Evolutionary conservation across 92 coral and sea anemone genomes (phyloP), one percentile per base, ranked within the genome.

Genomic region (Chrysogorgia sp.): DNA sequence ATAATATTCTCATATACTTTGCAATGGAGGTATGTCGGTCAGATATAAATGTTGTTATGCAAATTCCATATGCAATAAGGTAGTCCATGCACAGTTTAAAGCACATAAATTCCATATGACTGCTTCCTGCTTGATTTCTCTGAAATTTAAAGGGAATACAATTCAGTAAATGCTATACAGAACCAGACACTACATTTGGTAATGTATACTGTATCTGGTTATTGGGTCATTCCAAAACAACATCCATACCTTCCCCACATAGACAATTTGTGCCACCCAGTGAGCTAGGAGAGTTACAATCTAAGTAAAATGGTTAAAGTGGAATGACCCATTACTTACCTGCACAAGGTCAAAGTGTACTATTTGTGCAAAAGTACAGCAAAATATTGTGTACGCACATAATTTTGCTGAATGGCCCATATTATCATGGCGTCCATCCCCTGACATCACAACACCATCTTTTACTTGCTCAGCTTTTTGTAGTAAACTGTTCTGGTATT

Each of bases 1-100:
- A 23, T 40, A 12, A 76, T 61, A 19, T 56, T 47, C 64, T 63
- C 83, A 64, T 45, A 19, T 64, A 53, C 9, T 40, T 47, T 1
- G 63, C 47, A 47, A 79, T 79, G 0, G 83, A 77, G 17, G 79
- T 29, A 43, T 84, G 88, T 12, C 83, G 59, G 63, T 83, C 82
- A 2, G 87, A 83, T 4, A 83, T 64, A 22, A 83, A 83, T 1
- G 87, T 83, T 2, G 74, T 37, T 0, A 84, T 67, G 34, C 40
- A 1, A 2, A 84, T 25, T 15, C 56, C 76, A 10, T 55, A 40
- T 19, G 14, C 77, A 40, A 84, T 66, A 21, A 84, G 40, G 63
- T 53, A 59, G 14, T 40, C 49, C 79, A 84, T 67, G 40, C 72
- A 77, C 25, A 31, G 50, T 17, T 77, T 37, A 21, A 84, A 84